Percentiles rank a stretch among this genome's conserved stretches.
phyloP scores from a whole-genome alignment of 2,113 vertebrate species.

The Todiramphus saurophagus region DNA sequence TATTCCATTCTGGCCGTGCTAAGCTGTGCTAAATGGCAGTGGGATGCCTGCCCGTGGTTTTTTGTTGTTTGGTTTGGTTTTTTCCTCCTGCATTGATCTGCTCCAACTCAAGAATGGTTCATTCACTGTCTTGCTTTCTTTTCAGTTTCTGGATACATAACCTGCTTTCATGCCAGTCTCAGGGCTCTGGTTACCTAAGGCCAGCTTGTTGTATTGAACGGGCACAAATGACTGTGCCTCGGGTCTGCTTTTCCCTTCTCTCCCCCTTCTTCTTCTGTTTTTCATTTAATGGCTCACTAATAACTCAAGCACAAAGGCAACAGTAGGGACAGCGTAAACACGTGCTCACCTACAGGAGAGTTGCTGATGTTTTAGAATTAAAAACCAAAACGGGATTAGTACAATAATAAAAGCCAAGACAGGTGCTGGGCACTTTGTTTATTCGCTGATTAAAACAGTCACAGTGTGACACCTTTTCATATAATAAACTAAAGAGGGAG shows the following conservation, averaged over 20 bases:
- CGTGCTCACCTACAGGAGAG: conserved; percentile 61
- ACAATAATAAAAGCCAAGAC: conserved; percentile 45
- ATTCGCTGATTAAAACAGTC: conserved; percentile 41
- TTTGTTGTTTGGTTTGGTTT: not conserved
- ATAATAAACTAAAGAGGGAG: conserved; percentile 3
- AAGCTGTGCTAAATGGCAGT: conserved; percentile 48
- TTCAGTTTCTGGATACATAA: conserved; percentile 8
- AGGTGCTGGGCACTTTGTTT: conserved; percentile 50
- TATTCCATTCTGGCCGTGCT: conserved; percentile 36
- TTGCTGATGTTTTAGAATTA: conserved; percentile 46
- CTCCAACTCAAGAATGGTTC: not conserved
- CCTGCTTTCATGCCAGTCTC: conserved; percentile 45
- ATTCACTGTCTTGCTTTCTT: conserved; percentile 32
- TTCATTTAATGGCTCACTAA: conserved; percentile 70
- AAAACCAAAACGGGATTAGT: conserved; percentile 5
- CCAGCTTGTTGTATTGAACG: conserved; percentile 47
- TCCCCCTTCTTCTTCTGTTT: conserved; percentile 39
- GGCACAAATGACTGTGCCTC: conserved; percentile 53
- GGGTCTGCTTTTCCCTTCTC: not conserved
- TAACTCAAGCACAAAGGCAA: conserved; percentile 68
- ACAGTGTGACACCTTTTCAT: conserved; percentile 34
- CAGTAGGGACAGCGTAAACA: conserved; percentile 61
- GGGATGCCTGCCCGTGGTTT: not conserved
- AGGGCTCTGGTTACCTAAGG: conserved; percentile 56
- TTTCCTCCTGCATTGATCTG: conserved; percentile 19